Conservation (phyloP, 1,140 invertebrate genomes). For the Lutraria rhynchaena region DNA sequence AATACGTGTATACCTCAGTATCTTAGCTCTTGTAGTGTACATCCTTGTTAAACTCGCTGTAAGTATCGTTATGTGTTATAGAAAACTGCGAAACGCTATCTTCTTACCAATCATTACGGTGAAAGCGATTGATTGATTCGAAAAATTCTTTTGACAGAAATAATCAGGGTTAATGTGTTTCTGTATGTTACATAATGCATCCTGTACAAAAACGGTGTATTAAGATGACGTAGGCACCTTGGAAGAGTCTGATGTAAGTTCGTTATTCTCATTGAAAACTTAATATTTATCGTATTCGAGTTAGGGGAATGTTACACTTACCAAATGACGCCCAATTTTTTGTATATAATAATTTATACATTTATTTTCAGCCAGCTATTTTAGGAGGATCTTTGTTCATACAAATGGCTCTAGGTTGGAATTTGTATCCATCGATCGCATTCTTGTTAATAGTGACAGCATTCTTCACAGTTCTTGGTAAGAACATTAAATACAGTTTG, state of each 20-base stretch:
- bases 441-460: conserved; percentile 82
- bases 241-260: too few species aligned
- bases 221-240: too few species aligned
- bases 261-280: too few species aligned
- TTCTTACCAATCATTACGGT: too few species aligned
- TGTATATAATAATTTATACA: background rate
- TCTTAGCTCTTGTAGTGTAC: conserved; percentile 82
- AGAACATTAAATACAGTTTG: background rate
- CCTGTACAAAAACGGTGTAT: too few species aligned
- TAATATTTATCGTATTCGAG: too few species aligned
- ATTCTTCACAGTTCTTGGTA: conserved; percentile 80
- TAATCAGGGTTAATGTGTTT: too few species aligned
- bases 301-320: too few species aligned
- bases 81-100: too few species aligned
- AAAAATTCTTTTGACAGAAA: too few species aligned
- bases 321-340: background rate
- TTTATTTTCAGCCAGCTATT: conserved; percentile 80
- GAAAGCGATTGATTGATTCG: too few species aligned
- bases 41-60: conserved; percentile 86
- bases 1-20: conserved; percentile 84
- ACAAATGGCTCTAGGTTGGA: conserved; percentile 79
- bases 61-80: conserved; percentile 65
- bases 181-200: too few species aligned
- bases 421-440: conserved; percentile 82
- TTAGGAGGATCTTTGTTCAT: conserved; percentile 84